Evolutionary conservation across 2,888 invertebrate species (phyloP), one percentile per base, ranked within the genome.

Genomic region (Lysandra coridon): DNA sequence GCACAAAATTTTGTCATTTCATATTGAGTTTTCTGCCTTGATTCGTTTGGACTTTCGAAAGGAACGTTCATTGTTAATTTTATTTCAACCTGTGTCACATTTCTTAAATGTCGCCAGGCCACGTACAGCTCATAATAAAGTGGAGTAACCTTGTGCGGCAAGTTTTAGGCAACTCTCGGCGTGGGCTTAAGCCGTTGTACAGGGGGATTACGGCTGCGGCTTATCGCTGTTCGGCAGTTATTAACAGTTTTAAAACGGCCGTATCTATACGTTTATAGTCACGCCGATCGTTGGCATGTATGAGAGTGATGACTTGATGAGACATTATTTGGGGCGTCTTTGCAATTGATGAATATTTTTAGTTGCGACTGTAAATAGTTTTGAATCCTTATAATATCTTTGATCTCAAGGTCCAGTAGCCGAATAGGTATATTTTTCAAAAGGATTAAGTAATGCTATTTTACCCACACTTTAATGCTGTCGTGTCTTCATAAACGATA

Each of bases 141-240:
- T 37, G 12, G 30, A 17, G 69, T 69, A 69, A 69, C 69, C 69
- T 69, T 69, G 69, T 69, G 33, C 69, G 33, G 69, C 33, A 69
- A 69, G 69, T 69, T 69, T 69, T 69, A 69, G 69, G 69, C 33
- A 69, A 69, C 69, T 69, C 30, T 23, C 64, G 30, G 64, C 33
- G 64, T 12, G 69, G 33, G 69, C 69, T 69, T 33, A 69, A 69
- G 33, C 69, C 69, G 69, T 6, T 7, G 62, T 69, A 69, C 69
- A 69, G 69, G 1, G 69, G 69, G 69, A 69, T 69, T 69, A 69
- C 64, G 12, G 64, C 30, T 62, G 12, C 69, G 33, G 69, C 69
- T 69, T 69, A 69, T 69, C 69, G 69, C 69, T 37, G 33, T 69
- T 69, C 69, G 69, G 5, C 69, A 69, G 64, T 69, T 69, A 69